Conservation (phyloP, 2,113 vertebrate species). For the Catagonus wagneri region DNA sequence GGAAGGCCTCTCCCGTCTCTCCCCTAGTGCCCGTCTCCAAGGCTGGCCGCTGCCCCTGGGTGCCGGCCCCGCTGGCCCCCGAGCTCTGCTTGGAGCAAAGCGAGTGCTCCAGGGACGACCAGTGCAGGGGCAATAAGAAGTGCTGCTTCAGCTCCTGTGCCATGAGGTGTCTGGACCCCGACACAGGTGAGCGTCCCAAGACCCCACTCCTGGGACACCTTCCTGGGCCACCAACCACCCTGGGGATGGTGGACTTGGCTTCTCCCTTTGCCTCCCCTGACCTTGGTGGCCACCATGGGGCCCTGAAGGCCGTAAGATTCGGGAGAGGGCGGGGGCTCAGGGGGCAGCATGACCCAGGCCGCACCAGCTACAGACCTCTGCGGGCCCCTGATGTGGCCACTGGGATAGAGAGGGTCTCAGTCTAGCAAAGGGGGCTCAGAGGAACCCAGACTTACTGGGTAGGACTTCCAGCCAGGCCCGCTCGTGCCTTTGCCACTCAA, state of each 20-base stretch:
- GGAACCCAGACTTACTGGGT: neutral
- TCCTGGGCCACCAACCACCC: accelerated
- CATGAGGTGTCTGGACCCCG: neutral
- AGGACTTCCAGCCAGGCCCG: accelerated
- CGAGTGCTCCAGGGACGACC: neutral
- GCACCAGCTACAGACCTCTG: neutral
- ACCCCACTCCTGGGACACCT: neutral
- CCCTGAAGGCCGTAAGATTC: neutral
- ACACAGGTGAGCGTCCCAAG: neutral
- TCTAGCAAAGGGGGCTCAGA: neutral
- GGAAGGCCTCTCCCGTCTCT: neutral
- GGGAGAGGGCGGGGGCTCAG: no score
- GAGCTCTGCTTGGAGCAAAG: accelerated
- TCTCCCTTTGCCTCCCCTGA: neutral
- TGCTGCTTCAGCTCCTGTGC: neutral
- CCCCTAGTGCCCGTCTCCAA: neutral
- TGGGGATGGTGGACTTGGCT: neutral
- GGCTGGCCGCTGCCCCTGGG: neutral
- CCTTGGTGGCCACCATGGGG: neutral
- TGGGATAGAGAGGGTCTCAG: neutral
- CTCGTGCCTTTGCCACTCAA: neutral
- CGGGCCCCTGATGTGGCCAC: neutral
- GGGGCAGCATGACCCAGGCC: neutral
- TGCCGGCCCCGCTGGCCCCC: accelerated
- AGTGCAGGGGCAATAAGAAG: neutral